Base-by-base conservation (phyloP, 2,113 vertebrate species). In the Xiphophorus couchianus region DNA sequence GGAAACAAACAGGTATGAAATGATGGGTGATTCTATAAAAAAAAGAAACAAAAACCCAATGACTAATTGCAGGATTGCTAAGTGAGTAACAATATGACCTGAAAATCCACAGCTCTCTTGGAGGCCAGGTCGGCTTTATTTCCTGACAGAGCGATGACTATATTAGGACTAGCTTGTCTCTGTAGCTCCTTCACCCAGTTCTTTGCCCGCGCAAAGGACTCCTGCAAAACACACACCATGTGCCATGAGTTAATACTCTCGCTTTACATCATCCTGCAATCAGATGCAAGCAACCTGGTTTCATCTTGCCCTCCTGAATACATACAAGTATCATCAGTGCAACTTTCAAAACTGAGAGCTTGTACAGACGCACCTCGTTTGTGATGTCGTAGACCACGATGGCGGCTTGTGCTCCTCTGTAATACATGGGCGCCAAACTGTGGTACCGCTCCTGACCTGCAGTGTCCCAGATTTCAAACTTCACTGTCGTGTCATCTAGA, bases 181-280 rank as follows among this genome's bases (percentile, higher is more conserved):
- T 99, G 98, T 85, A 99, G 96, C 91, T 99, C 98, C 94, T 99
- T 99, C 88, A 99, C 97, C 98, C 98, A 99, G 88, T 98, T 99
- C 94, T 99, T 98, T 67, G 97, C 98, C 93, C 97, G 96, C 62
- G 96, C 96, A 95, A 99, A 99, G 17, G 98, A 99, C 80, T 99
- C 98, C 98, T 99, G 89, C 87, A 93, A 70, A 77, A 5, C 51
- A 68, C 7, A 81, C 73, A 28, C 58, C 64, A 75, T 0, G 4
- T 15, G 8, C 9, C 14, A 74, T 61, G 33, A 74, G 71, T 85
- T 31, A 83, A 28, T 37, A 76, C n/a, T 15, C 19, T 69, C 28
- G 39, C 25, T 17, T 70, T 22, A 66, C 66, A 28, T 78, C 58
- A 48, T 25, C 37, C 51, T 65, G 62, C n/a, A 61, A 70, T 51